Percentiles rank a stretch among this genome's conserved stretches.
These are phyloP conservation scores for Catharus ustulatus DNA, from an alignment of 2,797 vertebrate species.

Conservation along the genomic window DNA sequence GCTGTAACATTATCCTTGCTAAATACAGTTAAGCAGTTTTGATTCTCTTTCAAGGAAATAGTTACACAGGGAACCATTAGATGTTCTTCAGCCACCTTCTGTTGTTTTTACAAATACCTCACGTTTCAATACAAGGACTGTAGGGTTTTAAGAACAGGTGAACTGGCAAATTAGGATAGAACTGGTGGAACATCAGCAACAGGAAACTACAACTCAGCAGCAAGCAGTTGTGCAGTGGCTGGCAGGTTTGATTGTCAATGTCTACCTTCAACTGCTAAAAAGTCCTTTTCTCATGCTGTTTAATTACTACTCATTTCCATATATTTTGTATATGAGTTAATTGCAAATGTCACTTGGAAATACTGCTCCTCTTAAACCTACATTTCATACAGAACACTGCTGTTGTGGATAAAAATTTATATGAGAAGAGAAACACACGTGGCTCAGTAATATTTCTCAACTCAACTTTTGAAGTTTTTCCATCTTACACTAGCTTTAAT, in stretches of 20 bases:
- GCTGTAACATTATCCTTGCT: background rate
- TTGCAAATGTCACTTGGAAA: background rate
- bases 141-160: background rate
- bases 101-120: background rate
- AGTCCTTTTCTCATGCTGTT: background rate
- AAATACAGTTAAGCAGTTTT: background rate
- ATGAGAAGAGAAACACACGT: background rate
- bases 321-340: background rate
- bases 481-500: background rate
- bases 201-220: background rate
- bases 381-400: background rate
- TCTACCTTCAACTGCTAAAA: background rate
- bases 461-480: background rate
- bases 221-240: background rate
- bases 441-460: background rate
- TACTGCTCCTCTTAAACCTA: background rate
- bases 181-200: background rate
- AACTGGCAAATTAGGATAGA: background rate
- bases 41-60: background rate
- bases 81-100: background rate
- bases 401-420: background rate
- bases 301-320: background rate
- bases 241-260: background rate
- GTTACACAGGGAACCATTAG: background rate
- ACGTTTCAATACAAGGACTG: background rate